A percentile compares a stretch with the other conserved stretches of the same genome.
These are phyloP conservation scores for Epsilonema sp. DNA, from an alignment of 2,888 invertebrate species.

Conservation along the genomic window DNA sequence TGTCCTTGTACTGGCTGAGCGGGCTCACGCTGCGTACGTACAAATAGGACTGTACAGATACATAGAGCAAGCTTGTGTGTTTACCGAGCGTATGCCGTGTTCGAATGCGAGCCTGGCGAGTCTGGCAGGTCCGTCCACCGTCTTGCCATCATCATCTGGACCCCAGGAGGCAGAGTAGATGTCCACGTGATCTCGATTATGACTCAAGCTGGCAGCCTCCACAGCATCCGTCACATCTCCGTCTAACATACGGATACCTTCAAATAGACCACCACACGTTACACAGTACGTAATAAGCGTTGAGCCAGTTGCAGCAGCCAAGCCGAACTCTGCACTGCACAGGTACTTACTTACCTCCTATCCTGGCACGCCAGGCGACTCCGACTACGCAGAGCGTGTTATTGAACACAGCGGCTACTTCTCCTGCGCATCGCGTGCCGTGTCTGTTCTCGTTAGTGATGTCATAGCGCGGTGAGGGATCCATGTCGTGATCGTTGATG, in stretches of 20 bases:
- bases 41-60: no score
- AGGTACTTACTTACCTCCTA: no score
- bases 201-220: constrained; percentile 71
- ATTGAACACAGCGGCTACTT: constrained; percentile 89
- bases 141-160: constrained; percentile 90
- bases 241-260: constrained; percentile 42
- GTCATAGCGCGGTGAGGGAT: constrained; percentile 93
- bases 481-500: constrained; percentile 81
- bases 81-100: constrained; percentile 83
- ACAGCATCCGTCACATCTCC: constrained; percentile 97
- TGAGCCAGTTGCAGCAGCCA: neutral
- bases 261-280: no score
- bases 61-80: no score
- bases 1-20: no score
- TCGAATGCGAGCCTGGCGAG: constrained; percentile 81
- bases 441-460: constrained; percentile 78
- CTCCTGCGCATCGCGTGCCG: constrained; percentile 77
- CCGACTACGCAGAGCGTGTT: constrained; percentile 85
- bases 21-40: no score
- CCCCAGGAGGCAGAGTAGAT: constrained; percentile 96
- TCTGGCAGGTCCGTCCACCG: constrained; percentile 89
- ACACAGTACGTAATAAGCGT: no score
- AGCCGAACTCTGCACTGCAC: no score
- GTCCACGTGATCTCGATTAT: constrained; percentile 88
- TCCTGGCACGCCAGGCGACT: constrained; percentile 78